These are phyloP conservation scores for Platichthys stellatus DNA, from an alignment of 2,113 vertebrate genomes.

Conservation along the genomic window DNA sequence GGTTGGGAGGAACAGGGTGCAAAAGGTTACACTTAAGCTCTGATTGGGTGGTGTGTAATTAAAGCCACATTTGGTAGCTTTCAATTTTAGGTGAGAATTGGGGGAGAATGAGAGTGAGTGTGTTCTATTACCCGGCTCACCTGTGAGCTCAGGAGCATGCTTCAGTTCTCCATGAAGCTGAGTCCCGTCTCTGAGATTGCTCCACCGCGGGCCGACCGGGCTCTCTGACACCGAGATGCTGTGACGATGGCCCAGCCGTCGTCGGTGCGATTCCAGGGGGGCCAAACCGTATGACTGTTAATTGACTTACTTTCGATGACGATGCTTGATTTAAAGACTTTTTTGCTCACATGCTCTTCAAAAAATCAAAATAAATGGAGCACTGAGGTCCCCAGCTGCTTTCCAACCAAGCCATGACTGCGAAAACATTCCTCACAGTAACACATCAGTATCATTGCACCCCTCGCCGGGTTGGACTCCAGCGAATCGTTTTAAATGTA, in stretches of 20 bases:
- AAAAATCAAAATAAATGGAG: not conserved
- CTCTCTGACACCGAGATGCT: slow-evolving; percentile 36
- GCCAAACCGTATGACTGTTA: slow-evolving; percentile 1
- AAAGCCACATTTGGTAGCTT: slow-evolving; percentile 76
- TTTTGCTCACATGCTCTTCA: not conserved
- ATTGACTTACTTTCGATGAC: slow-evolving; percentile 17
- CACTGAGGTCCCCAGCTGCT: slow-evolving; percentile 33
- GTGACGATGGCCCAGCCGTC: slow-evolving; percentile 15
- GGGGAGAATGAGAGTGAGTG: slow-evolving; percentile 77
- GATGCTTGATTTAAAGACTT: slow-evolving; percentile 25
- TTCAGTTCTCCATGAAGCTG: slow-evolving; percentile 40
- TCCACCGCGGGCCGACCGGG: slow-evolving; percentile 25
- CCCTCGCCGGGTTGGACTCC: slow-evolving; percentile 50
- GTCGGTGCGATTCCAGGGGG: slow-evolving; percentile 1
- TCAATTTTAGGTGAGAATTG: slow-evolving; percentile 81
- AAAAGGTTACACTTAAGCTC: slow-evolving; percentile 78
- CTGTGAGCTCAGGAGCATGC: slow-evolving; percentile 63
- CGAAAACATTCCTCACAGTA: slow-evolving; percentile 45
- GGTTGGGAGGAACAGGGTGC: slow-evolving; percentile 16
- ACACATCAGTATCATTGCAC: slow-evolving; percentile 48
- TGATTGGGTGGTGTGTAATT: slow-evolving; percentile 80
- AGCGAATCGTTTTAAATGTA: slow-evolving; percentile 74
- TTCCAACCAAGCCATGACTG: slow-evolving; percentile 3
- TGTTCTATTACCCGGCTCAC: slow-evolving; percentile 79
- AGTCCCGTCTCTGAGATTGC: slow-evolving; percentile 46